Conservation (phyloP, 2,113 vertebrate species). For the Neodontobutis hainanensis region DNA sequence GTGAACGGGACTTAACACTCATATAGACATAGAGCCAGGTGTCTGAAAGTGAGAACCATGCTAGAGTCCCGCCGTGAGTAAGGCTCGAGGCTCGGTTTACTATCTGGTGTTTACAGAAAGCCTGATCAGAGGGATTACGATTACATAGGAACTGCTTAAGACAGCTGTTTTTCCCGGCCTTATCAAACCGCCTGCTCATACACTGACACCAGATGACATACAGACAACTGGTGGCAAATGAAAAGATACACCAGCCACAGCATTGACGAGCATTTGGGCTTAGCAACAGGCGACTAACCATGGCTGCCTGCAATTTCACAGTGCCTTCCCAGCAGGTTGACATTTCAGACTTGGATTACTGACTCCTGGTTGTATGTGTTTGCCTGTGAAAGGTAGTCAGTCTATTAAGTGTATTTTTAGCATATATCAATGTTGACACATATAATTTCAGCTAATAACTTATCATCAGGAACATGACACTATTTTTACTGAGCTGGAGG, state of each 20-base stretch:
- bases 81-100: conserved; percentile 56
- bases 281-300: conserved; percentile 47
- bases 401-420: too few relatives aligned
- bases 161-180: conserved; percentile 57
- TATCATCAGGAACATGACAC: neutral
- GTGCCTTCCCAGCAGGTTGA: conserved; percentile 13
- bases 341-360: neutral
- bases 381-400: neutral
- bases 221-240: conserved; percentile 47
- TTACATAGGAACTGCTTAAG: conserved; percentile 66
- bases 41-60: conserved; percentile 1
- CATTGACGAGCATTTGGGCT: conserved; percentile 28
- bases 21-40: neutral
- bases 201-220: conserved; percentile 42
- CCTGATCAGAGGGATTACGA: conserved; percentile 66
- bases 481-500: conserved; percentile 4
- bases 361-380: neutral
- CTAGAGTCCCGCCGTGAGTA: conserved; percentile 23
- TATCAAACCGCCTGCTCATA: conserved; percentile 46
- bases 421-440: neutral
- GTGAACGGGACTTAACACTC: neutral
- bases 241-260: conserved; percentile 38
- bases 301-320: conserved; percentile 15
- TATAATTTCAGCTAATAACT: neutral
- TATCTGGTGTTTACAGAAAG: conserved; percentile 63